A percentile compares a stretch with the other conserved stretches of the same genome.
These are phyloP conservation scores for Cataglyphis altisquamis DNA, from an alignment of 2,888 invertebrate genomes.

Conservation along the genomic window DNA sequence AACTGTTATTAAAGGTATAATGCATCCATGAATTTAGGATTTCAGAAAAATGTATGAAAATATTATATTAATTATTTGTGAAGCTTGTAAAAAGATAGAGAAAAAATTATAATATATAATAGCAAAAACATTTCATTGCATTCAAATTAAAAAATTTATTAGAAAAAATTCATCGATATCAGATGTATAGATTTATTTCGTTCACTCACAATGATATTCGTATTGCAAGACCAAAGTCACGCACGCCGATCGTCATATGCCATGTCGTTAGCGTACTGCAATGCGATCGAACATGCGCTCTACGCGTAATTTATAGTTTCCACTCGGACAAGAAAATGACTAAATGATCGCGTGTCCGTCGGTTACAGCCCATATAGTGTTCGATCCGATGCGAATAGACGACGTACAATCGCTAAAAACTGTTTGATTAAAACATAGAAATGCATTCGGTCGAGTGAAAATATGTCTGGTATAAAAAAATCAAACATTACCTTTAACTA, in stretches of 20 bases:
- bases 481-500: background rate
- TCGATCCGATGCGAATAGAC: conserved; percentile 66
- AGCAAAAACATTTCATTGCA: conserved; percentile 6
- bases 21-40: conserved; percentile 21
- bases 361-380: conserved; percentile 62
- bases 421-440: conserved; percentile 36
- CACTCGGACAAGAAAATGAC: conserved; percentile 72
- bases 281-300: conserved; percentile 76
- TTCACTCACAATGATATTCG: conserved; percentile 62
- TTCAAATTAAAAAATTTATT: background rate
- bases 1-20: conserved; percentile 12
- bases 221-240: conserved; percentile 71
- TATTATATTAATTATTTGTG: conserved; percentile 29
- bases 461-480: background rate
- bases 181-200: conserved; percentile 18
- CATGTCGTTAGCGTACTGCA: conserved; percentile 78
- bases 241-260: conserved; percentile 76
- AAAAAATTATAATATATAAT: background rate
- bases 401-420: conserved; percentile 39
- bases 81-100: background rate
- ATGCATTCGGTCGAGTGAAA: background rate
- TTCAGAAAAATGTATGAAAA: conserved; percentile 23
- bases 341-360: conserved; percentile 74
- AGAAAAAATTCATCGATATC: background rate
- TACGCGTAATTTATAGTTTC: conserved; percentile 76